Evolutionary conservation across 1,140 invertebrate species (phyloP).

Genomic region (Zaprionus capensis): DNA sequence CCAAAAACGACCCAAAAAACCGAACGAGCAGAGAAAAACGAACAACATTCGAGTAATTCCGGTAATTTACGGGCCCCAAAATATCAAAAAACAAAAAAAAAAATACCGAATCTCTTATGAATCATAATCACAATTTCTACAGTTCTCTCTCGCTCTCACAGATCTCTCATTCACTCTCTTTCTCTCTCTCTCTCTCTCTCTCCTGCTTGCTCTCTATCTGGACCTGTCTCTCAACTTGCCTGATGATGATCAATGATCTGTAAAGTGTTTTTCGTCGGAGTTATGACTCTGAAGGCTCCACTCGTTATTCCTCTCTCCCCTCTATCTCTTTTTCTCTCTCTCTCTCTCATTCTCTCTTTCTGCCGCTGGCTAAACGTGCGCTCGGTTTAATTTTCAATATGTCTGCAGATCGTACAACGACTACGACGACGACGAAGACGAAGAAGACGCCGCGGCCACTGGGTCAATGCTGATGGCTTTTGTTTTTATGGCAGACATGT

Average conservation of each 20-base stretch:
- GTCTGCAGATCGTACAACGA: slow-evolving; percentile 58
- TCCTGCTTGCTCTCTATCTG: slow-evolving; percentile 10
- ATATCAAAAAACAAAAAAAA: slow-evolving; percentile 37
- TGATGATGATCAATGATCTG: slow-evolving; percentile 83
- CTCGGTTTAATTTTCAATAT: slow-evolving; percentile 81
- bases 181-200: slow-evolving; percentile 26
- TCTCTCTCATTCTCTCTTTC: slow-evolving; percentile 8
- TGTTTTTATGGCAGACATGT: slow-evolving; percentile 82
- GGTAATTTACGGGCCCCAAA: slow-evolving; percentile 70
- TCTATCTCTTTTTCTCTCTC: background rate
- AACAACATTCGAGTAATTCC: slow-evolving; percentile 66
- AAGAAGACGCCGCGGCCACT: slow-evolving; percentile 50
- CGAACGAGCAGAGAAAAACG: slow-evolving; percentile 30
- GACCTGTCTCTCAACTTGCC: slow-evolving; percentile 14
- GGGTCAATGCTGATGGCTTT: slow-evolving; percentile 80
- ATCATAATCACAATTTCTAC: slow-evolving; percentile 78
- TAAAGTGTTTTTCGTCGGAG: slow-evolving; percentile 70
- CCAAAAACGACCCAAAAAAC: slow-evolving; percentile 41
- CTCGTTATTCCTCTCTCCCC: background rate
- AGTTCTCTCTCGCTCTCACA: slow-evolving; percentile 25
- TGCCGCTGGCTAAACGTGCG: slow-evolving; percentile 71
- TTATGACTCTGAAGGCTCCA: slow-evolving; percentile 63
- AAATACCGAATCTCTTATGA: slow-evolving; percentile 64
- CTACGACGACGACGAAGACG: slow-evolving; percentile 20
- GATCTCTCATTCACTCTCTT: slow-evolving; percentile 2